Evolutionary conservation across 2,888 invertebrate genomes (phyloP), one percentile per base, ranked within the genome.

Genomic region (Cybosia mesomella): DNA sequence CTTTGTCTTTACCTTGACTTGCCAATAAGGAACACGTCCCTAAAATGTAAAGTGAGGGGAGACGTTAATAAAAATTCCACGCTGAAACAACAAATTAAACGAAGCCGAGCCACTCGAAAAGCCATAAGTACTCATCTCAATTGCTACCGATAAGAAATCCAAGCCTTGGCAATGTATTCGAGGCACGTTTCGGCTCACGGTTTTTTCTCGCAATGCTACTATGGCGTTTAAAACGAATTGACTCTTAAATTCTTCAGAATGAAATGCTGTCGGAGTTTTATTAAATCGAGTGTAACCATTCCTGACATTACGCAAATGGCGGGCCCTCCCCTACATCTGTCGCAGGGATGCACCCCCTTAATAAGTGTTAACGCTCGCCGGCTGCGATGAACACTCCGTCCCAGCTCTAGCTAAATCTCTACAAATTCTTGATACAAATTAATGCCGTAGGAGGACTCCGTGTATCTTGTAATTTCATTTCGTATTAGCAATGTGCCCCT

Each of bases 251-350:
- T 94, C 93, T 91, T 92, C 91, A 92, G 88, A 94, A 94, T 92
- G 93, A 93, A 94, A 94, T 92, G 93, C 90, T 93, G 94, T 92
- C 89, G 89, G 93, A 94, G 91, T 95, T 95, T 94, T 95, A 94
- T 95, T 95, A 95, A 95, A 95, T 94, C 94, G 95, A 94, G 94
- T 94, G 94, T 94, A 94, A 94, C 94, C 94, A 94, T 94, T 94
- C 92, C 92, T 93, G 88, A 91, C 93, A 93, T 95, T 94, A 94
- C 92, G 94, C 93, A 94, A 94, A 94, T 94, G 94, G 93, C 91
- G 91, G 90, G 89, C 85, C 93, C 94, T 92, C 94, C 95, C 94
- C 92, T 94, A 94, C 95, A 94, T 95, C 94, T 94, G 94, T 94
- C 94, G 94, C 92, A 87, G 92, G 91, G 94, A 95, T 95, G 95